These are phyloP conservation scores for Pantherophis guttatus DNA, from an alignment of 2,113 vertebrate species.

Conservation along the genomic window DNA sequence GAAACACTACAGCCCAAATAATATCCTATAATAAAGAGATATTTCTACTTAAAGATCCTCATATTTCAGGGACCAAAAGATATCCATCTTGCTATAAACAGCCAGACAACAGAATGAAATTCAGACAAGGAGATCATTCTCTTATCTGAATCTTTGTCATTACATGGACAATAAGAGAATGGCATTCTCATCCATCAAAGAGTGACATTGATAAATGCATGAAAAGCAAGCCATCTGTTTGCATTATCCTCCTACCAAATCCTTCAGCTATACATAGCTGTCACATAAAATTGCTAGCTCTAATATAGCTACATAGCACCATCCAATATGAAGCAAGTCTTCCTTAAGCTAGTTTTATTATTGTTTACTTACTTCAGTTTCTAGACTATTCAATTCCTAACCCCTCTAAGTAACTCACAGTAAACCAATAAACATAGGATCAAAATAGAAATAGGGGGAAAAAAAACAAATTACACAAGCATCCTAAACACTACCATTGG, in stretches of 20 bases:
- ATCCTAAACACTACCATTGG: neutral
- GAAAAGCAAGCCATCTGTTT: constrained; percentile 23
- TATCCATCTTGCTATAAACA: constrained; percentile 5
- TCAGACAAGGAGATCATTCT: constrained; percentile 10
- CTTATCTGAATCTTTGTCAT: constrained; percentile 20
- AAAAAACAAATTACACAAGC: neutral
- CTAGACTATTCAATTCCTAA: neutral
- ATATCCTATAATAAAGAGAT: neutral
- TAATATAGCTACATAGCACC: neutral
- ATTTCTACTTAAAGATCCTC: neutral
- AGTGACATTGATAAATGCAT: constrained; percentile 28
- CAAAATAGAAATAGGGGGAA: neutral
- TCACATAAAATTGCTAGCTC: neutral
- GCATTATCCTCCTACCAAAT: neutral
- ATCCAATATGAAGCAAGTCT: neutral
- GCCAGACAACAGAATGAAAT: constrained; percentile 10
- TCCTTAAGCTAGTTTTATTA: neutral
- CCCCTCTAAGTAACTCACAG: neutral
- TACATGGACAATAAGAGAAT: constrained; percentile 30
- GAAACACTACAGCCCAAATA: neutral
- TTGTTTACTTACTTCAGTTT: neutral
- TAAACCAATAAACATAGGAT: neutral
- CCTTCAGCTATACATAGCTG: constrained; percentile 4
- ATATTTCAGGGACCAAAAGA: neutral
- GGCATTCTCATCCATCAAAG: constrained; percentile 27